Evolutionary conservation across 1,140 invertebrate species (phyloP), one percentile per base, ranked within the genome.

Genomic region (Globodera rostochiensis): DNA sequence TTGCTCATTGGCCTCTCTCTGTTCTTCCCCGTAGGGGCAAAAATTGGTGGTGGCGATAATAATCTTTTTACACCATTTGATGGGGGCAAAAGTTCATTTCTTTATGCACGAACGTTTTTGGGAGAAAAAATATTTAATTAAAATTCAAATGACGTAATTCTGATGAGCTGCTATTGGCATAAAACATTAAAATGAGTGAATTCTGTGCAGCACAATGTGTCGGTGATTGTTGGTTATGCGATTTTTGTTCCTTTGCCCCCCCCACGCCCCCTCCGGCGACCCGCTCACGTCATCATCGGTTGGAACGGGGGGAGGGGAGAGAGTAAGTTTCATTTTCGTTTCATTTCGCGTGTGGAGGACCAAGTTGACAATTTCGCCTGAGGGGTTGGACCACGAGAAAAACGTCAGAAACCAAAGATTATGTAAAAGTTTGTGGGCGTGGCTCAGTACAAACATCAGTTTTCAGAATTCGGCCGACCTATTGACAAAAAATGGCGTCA

Each of bases 1-100:
- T 64, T 64, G 57, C 57, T 64, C 57, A 64, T 15, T 64, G 57
- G 57, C 57, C 57, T 64, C 57, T 60, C 57, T 60, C 57, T 60
- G 57, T 60, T 60, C 57, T 64, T 19, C 57, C 57, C 57, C 57
- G 57, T 19, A 19, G 57, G 57, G 57, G 5, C 13, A 19, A 9
- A 53, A 13, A 53, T 6, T 19, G 57, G 13, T 64, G 57, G 19
- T 64, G 57, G 15, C 5, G 19, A 64, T 19, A 64, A 19, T 19
- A 64, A 64, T 64, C 19, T 64, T 19, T 19, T 15, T 19, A 11
- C 13, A 13, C 36, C 36, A 36, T 36, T 36, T 36, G 36, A 64
- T 4, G 57, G 5, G 57, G 57, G 57, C 13, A 64, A 64, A 64
- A 64, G 15, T 64, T 64, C 13, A 15, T 64, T 64, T 64, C 19